Base-by-base conservation (phyloP, 2,797 vertebrate species). In the Muraenolepis orangiensis region DNA sequence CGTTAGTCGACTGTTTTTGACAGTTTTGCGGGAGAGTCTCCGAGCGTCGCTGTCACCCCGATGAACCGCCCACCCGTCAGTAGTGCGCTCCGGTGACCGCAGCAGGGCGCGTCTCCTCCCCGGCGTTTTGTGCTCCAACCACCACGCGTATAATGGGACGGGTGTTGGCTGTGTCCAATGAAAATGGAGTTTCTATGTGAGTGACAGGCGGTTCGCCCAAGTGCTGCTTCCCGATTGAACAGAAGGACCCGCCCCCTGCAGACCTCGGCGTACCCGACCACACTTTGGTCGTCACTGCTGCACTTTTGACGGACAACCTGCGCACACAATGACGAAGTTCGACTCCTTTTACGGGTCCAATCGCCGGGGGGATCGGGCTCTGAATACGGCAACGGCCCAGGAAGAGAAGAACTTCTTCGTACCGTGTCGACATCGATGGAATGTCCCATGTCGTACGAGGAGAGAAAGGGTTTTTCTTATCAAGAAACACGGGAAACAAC, bases 291-390 rank as follows among this genome's bases (percentile, higher is more conserved):
- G 77, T 87, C 78, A 76, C 66, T 1, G 14, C 31, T 72, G 72
- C 69, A 81, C 81, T 75, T 89, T 89, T 93, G 92, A 93, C 79
- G 1, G 92, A 89, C 93, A 88, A n/a, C 6, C 30, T 8, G 36
- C 2, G 16, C 81, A 74, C 40, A 72, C 92, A 93, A 92, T 92
- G 81, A 81, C 84, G 72, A 83, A 78, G 83, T 91, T 92, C 91
- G 81, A 89, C 81, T 91, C 92, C 92, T 92, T 94, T 84, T 93
- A 92, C 84, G 91, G 76, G 81, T 80, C 90, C 91, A 91, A 91
- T 92, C 8, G 78, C 68, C 72, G 77, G 30, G 12, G 69, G 82
- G 79, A 69, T 75, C 23, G 28, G n/a, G 13, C 64, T 80, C 64
- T 76, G 71, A 68, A 74, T 69, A 69, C 83, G 75, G 80, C 30